Evolutionary conservation across 2,888 invertebrate genomes (phyloP).

Genomic region (Noctua comes): DNA sequence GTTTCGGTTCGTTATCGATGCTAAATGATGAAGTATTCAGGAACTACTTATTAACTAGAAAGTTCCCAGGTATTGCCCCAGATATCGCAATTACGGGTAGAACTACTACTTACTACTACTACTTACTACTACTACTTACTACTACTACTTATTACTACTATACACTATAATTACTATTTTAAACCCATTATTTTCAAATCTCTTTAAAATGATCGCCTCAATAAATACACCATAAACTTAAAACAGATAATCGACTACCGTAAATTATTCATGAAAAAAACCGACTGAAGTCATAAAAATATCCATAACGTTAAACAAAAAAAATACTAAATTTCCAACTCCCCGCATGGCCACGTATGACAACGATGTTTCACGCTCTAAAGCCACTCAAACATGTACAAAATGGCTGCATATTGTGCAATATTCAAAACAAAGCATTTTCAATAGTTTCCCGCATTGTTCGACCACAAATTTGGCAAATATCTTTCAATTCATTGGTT

Average conservation of each 20-base stretch:
- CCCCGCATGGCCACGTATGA: conserved; percentile 28
- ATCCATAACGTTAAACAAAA: conserved; percentile 26
- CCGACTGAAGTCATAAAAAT: conserved; percentile 18
- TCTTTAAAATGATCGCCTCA: neutral
- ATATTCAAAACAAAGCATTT: conserved; percentile 52
- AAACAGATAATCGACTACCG: neutral
- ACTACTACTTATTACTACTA: no score
- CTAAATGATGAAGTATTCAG: no score
- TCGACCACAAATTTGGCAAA: conserved; percentile 30
- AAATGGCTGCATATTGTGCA: conserved; percentile 48
- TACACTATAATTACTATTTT: no score
- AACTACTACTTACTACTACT: no score
- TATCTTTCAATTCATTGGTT: conserved; percentile 57
- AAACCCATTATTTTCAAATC: neutral
- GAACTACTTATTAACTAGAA: no score
- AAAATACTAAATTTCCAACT: conserved; percentile 42
- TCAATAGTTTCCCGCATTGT: conserved; percentile 37
- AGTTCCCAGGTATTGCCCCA: no score
- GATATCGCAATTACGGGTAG: no score
- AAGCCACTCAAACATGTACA: conserved; percentile 56
- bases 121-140: no score
- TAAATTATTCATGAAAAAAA: conserved; percentile 23
- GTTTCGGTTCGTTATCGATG: no score
- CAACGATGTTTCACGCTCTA: conserved; percentile 59
- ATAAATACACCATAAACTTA: conserved; percentile 2